Base-by-base conservation (phyloP, 2,113 vertebrate genomes). In the Podarcis raffonei region DNA sequence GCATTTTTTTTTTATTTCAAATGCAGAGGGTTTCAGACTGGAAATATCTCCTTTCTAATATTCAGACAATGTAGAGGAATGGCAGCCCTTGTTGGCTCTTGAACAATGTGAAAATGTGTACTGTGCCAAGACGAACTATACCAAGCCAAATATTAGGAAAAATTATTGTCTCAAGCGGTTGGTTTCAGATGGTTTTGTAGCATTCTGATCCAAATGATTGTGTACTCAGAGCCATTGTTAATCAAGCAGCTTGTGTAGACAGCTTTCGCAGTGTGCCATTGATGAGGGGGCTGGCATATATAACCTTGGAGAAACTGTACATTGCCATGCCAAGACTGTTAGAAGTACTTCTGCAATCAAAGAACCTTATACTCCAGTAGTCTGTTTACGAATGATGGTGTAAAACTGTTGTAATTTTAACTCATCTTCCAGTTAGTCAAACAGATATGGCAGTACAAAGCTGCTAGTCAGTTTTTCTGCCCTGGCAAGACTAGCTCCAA, bases 231-330 rank as follows among this genome's bases (percentile, higher is more conserved):
- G 76, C 39, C 0, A 0, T 62, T 68, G 85, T 81, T 77, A 71
- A 84, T 57, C 77, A 89, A 84, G 48, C 82, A 83, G 82, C 79
- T 86, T 90, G 89, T 76, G 12, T 57, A 81, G 85, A 77, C 66
- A 76, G 69, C 53, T 81, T 78, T 78, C 81, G 22, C 85, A 32
- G 23, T 22, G 78, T 48, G 84, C 59, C 0, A 1, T 22, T 18
- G 75, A 8, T 32, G 75, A 88, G 83, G 57, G 22, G 66, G 39
- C 83, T 88, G 86, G 80, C 87, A 75, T 0, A 35, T 15, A 72
- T 20, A 20, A 48, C 65, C 84, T 74, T 1, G 32, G 82, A 85
- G 87, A 65, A 76, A 69, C 78, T 48, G 8, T 37, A 16, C 15
- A 13, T 42, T 39, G 20, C 22, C 37, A 30, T 27, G 79, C 87